Conservation (phyloP, 2,113 vertebrate genomes). For the Muntiacus muntjak region DNA sequence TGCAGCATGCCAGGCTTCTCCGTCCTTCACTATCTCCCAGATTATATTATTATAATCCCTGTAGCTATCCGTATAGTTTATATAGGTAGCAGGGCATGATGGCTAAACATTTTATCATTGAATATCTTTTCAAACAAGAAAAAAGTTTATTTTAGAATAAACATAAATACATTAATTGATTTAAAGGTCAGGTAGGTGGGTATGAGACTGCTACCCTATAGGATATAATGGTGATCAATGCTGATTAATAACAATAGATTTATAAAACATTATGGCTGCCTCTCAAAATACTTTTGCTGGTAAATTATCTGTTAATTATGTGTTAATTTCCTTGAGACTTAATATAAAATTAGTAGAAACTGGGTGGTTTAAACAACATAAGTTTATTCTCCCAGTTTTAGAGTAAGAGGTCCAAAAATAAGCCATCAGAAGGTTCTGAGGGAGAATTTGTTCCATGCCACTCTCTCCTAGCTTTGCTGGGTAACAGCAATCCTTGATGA, state of each 20-base stretch:
- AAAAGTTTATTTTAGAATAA: not conserved
- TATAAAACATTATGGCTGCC: not conserved
- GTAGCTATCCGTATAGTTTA: not conserved
- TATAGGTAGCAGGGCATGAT: not conserved
- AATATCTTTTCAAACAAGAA: not conserved
- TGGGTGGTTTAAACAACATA: not conserved
- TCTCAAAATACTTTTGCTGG: not conserved
- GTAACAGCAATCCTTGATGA: not conserved
- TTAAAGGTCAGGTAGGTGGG: not conserved
- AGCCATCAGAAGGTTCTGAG: not conserved
- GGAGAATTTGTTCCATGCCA: not conserved
- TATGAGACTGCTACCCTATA: not conserved
- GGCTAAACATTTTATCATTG: not conserved
- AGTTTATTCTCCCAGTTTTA: not conserved
- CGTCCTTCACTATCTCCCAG: too few species aligned
- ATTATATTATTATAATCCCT: not conserved
- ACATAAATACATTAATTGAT: not conserved
- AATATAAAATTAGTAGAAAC: not conserved
- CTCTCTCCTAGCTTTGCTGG: not conserved
- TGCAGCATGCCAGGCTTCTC: too few species aligned
- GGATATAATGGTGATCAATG: not conserved
- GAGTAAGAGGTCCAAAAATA: not conserved
- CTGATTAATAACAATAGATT: not conserved
- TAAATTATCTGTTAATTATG: not conserved
- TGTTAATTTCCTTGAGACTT: not conserved